Base-by-base conservation (phyloP, 2,113 vertebrate genomes). In the Thunnus maccoyii region DNA sequence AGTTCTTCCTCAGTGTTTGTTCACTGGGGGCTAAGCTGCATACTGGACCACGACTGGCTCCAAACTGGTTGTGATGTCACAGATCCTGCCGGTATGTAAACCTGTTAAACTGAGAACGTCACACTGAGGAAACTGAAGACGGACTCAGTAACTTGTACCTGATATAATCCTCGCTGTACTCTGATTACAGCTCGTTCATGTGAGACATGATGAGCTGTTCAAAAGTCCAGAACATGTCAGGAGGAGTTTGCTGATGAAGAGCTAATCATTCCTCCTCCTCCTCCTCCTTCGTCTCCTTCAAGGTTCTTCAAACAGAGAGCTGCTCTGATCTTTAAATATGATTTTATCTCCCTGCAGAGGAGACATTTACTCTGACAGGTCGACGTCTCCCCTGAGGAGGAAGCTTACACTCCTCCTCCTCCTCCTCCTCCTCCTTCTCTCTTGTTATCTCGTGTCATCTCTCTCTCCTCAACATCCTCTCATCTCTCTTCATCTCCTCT, bases 351-450 rank as follows among this genome's bases (percentile, higher is more conserved):
- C 83, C 85, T 72, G 88, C 72, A 76, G 90, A 88, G 46, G 61
- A 84, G 85, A 90, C 85, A 90, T 91, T 91, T 90, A 87, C 83
- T 87, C 80, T 87, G 77, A 84, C 85, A 86, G 85, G 81, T 85
- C 86, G 12, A 77, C 65, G 30, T 71, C 76, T 89, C 76, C 78
- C 80, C 54, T 47, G 85, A 70, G 85, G 68, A 79, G 68, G 74
- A 84, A 71, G 52, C 74, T 67, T 70, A 62, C 52, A 72, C 62
- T 70, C 82, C 72, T 22, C 65, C 55, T 56, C 44, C 17, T 61
- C 63, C 44, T n/a, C 56, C 47, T 22, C 54, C 25, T 52, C 47
- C 16, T 50, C 55, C 63, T 74, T 62, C 52, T 70, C 65, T 71
- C 48, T 27, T 44, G 54, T 67, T 65, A 65, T 72, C 61, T 67